Base-by-base conservation (phyloP, 2,113 vertebrate species). In the Prochilodus magdalenae region DNA sequence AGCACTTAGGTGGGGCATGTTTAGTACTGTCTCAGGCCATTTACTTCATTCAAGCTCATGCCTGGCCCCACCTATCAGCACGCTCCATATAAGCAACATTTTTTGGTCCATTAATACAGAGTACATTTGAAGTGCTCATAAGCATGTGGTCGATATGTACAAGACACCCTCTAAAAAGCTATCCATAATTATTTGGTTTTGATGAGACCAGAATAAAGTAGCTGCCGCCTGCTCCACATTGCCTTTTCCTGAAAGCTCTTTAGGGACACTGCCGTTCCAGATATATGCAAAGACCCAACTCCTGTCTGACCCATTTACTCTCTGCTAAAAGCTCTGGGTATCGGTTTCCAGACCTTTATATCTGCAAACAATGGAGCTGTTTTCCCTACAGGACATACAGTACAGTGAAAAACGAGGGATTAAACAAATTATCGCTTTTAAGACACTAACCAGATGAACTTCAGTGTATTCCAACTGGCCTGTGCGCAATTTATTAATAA, bases 191-290 rank as follows among this genome's bases (percentile, higher is more conserved):
- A 69, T 11, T 67, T 27, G 60, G 30, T 55, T 26, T 69, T 5
- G n/a, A 59, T 10, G 33, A 70, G 29, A 49, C 26, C 11, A 20
- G 69, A 33, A 65, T 5, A 29, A 74, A 73, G 74, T 22, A 30
- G 53, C 74, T 30, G 20, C 49, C 7, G n/a, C 75, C 73, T 82
- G 85, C 77, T 83, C 77, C 82, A 86, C 66, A 83, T 80, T 76
- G 30, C 59, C 47, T 27, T 44, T 30, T 66, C 49, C 57, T 44
- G 0, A 24, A 59, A 2, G 57, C 30, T 85, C 85, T 83, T 78
- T 63, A 73, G 86, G 84, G 80, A 90, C 77, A 57, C 85, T 63
- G 70, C n/a, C 82, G 85, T 80, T 83, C 85, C 81, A 89, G 76
- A 91, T 84, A 88, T 75, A 22, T n/a, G 14, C 63, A 29, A 85